Conservation (phyloP, 2,797 vertebrate genomes). For the Prunella strophiata region DNA sequence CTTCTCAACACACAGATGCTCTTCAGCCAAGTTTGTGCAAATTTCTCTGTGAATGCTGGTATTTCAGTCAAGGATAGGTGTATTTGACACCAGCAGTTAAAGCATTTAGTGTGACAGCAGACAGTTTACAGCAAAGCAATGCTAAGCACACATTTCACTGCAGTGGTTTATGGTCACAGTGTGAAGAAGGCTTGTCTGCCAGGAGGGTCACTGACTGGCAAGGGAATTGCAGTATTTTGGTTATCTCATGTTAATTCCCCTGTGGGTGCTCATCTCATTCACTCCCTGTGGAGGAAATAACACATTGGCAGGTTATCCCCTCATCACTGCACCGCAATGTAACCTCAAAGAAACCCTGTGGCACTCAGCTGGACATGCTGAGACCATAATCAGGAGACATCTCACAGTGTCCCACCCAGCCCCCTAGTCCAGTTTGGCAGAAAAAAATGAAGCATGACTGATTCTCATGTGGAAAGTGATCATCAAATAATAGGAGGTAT, state of each 20-base stretch:
- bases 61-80: neutral
- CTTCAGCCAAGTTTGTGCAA: neutral
- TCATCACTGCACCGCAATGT: rapidly evolving
- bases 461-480: neutral
- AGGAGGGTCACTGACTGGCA: neutral
- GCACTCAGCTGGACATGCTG: neutral
- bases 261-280: neutral
- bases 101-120: neutral
- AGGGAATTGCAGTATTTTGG: neutral
- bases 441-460: neutral
- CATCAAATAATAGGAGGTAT: neutral
- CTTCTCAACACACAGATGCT: neutral
- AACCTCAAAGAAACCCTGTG: neutral
- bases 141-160: neutral
- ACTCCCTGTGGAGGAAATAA: neutral
- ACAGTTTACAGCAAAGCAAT: neutral
- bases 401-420: neutral
- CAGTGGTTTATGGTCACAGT: neutral
- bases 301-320: neutral
- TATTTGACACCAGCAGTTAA: neutral
- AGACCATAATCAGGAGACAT: neutral
- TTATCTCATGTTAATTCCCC: neutral
- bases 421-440: neutral
- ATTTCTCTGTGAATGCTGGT: neutral
- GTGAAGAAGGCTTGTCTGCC: neutral